Evolutionary conservation across 2,888 invertebrate genomes (phyloP).

Genomic region (Villa cingulata): DNA sequence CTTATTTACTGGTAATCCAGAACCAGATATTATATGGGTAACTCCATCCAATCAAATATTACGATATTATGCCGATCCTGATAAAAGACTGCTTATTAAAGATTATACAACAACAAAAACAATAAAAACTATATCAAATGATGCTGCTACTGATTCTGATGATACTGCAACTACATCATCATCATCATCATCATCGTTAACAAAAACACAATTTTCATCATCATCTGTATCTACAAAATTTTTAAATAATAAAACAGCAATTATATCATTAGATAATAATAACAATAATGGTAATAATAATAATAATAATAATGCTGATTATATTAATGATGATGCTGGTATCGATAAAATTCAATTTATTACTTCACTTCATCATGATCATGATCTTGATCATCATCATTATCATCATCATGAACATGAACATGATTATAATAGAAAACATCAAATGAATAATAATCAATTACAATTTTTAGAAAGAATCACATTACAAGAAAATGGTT

Average conservation of each 20-base stretch:
- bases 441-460: no score
- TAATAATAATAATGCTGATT: background rate
- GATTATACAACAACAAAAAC: background rate
- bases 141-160: no score
- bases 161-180: background rate
- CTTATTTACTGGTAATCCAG: constrained; percentile 59
- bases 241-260: no score
- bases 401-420: background rate
- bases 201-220: no score
- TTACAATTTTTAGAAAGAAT: constrained; percentile 7
- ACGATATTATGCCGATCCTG: constrained; percentile 53
- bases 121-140: background rate
- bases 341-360: background rate
- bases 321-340: background rate
- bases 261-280: no score
- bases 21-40: constrained; percentile 73
- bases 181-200: no score
- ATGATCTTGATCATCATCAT: background rate
- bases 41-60: constrained; percentile 59
- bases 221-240: no score
- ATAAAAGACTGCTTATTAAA: background rate
- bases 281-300: background rate
- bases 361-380: background rate
- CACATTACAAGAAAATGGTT: constrained; percentile 57
- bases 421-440: background rate